Base-by-base conservation (phyloP, 53 echinoderm and acorn worm genomes). In the Actinopyga echinites region DNA sequence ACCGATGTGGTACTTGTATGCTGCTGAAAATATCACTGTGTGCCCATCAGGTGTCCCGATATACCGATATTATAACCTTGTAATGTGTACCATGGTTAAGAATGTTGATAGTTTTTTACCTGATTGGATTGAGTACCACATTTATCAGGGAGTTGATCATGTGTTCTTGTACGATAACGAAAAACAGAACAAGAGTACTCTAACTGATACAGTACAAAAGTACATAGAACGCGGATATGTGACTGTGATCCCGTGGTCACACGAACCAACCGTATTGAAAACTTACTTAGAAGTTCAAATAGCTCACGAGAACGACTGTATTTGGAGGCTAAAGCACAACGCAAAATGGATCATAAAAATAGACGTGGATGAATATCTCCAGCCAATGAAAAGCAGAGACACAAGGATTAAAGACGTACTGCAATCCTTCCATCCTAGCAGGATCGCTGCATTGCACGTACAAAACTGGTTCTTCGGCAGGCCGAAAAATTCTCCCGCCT, bases 401-500 rank as follows among this genome's bases (percentile, higher is more conserved):
- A 71, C 88, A 44, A 80, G 66, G 38, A 92, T 95, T 4, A 25
- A 79, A 4, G 90, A 95, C 56, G 90, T 90, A 64, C 73, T 95
- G 12, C 57, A 19, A 15, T 90, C 90, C 52, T 86, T 89, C 22
- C 33, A 79, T 12, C 74, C 79, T 37, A 74, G 82, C 26, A 64
- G 69, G 2, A 44, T 95, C 7, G 89, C 87, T 4, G 85, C 88
- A 10, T 35, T 89, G 13, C 89, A 91, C 2, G 35, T 95, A 21
- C 89, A 85, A 75, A 95, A 95, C 36, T 95, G 95, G 95, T 95
- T 95, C 83, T 95, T 95, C 68, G 95, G 95, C 1, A 89, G 89
- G 30, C 95, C 87, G 28, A 86, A 91, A 21, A 36, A 26, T 17
- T 56, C 80, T 52, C 55, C 79, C 31, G 49, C 77, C 2, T 44